Evolutionary conservation across 2,797 vertebrate genomes (phyloP).

Genomic region (Dromococcyx pavoninus): DNA sequence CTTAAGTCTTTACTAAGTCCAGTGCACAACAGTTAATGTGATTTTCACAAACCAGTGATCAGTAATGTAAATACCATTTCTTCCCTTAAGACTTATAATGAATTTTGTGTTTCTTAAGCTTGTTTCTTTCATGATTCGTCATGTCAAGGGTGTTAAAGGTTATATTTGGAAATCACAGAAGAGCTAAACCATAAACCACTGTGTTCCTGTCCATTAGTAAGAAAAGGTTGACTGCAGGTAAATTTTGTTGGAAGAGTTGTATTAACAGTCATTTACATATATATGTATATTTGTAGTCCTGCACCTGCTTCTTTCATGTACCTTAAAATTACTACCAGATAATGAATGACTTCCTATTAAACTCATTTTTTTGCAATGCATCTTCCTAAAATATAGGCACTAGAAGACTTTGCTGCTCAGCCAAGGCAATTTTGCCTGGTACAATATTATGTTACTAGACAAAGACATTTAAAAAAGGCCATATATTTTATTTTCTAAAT

Average conservation of each 20-base stretch:
- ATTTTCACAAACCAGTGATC: constrained; percentile 54
- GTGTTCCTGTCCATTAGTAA: constrained; percentile 28
- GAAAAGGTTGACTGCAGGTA: constrained; percentile 7
- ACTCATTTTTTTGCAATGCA: constrained; percentile 15
- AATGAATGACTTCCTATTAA: constrained; percentile 46
- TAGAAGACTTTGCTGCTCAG: constrained; percentile 50
- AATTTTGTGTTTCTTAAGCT: constrained; percentile 13
- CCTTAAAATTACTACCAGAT: constrained; percentile 29
- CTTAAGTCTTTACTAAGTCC: constrained; percentile 48
- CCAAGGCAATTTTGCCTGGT: constrained; percentile 30
- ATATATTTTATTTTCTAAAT: constrained; percentile 67
- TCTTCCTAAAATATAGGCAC: constrained; percentile 60
- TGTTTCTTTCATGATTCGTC: constrained; percentile 58
- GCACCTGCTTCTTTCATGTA: constrained; percentile 43
- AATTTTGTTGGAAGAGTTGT: constrained; percentile 6
- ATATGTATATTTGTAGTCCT: constrained; percentile 43
- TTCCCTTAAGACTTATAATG: constrained; percentile 36
- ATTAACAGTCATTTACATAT: constrained; percentile 28
- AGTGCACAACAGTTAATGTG: constrained; percentile 18
- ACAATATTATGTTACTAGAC: constrained; percentile 55
- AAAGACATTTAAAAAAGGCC: constrained; percentile 61
- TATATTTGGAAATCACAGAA: constrained; percentile 37
- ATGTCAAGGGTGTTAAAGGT: constrained; percentile 24
- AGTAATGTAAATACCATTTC: constrained; percentile 65
- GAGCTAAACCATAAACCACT: neutral